Conservation (phyloP, 2,797 vertebrate species). For the Danio choprae region DNA sequence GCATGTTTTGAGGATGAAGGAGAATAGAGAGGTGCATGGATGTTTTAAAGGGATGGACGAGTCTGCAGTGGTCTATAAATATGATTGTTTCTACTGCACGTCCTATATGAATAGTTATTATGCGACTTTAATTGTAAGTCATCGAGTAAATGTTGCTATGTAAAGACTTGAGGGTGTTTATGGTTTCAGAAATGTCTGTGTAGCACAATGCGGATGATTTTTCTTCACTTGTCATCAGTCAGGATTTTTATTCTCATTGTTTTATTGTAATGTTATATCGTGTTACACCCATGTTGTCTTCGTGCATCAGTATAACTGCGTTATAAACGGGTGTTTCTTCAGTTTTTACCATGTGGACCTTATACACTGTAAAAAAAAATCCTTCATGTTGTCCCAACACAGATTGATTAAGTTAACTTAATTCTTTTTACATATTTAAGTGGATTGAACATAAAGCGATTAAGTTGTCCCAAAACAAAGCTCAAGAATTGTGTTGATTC, state of each 20-base stretch:
- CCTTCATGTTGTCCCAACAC: too few relatives aligned
- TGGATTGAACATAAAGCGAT: too few relatives aligned
- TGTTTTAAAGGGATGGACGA: not conserved
- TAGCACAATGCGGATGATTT: not conserved
- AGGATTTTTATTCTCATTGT: not conserved
- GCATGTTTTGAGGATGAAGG: not conserved
- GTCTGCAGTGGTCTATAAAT: not conserved
- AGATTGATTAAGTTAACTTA: too few relatives aligned
- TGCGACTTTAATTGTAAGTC: not conserved
- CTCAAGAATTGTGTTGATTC: too few relatives aligned
- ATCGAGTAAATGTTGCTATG: not conserved
- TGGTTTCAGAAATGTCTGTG: not conserved
- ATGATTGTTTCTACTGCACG: not conserved
- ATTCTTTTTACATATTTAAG: too few relatives aligned
- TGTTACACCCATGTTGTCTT: not conserved
- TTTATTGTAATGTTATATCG: not conserved
- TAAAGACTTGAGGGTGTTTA: not conserved
- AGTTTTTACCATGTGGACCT: not conserved
- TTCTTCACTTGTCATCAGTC: not conserved
- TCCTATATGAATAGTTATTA: conserved; percentile 4
- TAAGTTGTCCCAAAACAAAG: too few relatives aligned
- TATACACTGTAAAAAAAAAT: too few relatives aligned
- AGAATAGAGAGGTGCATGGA: too few relatives aligned
- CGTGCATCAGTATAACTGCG: conserved; percentile 10
- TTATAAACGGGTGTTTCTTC: not conserved